phyloP scores from a whole-genome alignment of 2,888 invertebrate species.

The Drosophila picticornis region DNA sequence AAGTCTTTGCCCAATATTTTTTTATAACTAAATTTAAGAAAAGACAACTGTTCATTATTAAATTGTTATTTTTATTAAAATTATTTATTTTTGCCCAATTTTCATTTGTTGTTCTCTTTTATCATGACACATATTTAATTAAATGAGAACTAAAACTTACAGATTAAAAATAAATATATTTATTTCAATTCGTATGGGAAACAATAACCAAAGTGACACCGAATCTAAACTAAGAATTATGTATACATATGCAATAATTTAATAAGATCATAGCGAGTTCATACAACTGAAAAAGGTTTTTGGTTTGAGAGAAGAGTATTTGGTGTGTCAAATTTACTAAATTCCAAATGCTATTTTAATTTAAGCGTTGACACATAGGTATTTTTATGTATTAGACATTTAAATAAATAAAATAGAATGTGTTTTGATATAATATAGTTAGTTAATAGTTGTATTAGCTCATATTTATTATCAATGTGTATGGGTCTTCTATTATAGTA shows the following conservation, averaged over 20 bases:
- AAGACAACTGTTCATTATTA: slow-evolving; percentile 39
- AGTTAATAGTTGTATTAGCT: slow-evolving; percentile 29
- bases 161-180: slow-evolving; percentile 5
- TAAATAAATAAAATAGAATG: slow-evolving; percentile 36
- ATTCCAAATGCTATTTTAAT: slow-evolving; percentile 30
- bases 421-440: slow-evolving; percentile 35
- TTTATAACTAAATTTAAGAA: slow-evolving; percentile 4
- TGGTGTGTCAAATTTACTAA: slow-evolving; percentile 12
- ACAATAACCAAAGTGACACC: slow-evolving; percentile 33
- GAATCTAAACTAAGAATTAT: slow-evolving; percentile 46
- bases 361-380: slow-evolving; percentile 39
- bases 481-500: slow-evolving; percentile 41
- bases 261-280: slow-evolving; percentile 8
- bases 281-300: slow-evolving; percentile 20
- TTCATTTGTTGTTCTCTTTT: slow-evolving; percentile 17
- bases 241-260: slow-evolving; percentile 8
- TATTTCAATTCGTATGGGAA: slow-evolving; percentile 10
- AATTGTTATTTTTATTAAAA: slow-evolving; percentile 71
- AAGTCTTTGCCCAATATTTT: neutral
- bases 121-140: slow-evolving; percentile 23
- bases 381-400: slow-evolving; percentile 41
- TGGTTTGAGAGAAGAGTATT: slow-evolving; percentile 13
- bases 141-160: slow-evolving; percentile 12
- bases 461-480: slow-evolving; percentile 34
- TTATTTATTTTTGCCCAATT: slow-evolving; percentile 41